Base-by-base conservation (phyloP, 2,113 vertebrate species). In the Oryzias curvinotus region DNA sequence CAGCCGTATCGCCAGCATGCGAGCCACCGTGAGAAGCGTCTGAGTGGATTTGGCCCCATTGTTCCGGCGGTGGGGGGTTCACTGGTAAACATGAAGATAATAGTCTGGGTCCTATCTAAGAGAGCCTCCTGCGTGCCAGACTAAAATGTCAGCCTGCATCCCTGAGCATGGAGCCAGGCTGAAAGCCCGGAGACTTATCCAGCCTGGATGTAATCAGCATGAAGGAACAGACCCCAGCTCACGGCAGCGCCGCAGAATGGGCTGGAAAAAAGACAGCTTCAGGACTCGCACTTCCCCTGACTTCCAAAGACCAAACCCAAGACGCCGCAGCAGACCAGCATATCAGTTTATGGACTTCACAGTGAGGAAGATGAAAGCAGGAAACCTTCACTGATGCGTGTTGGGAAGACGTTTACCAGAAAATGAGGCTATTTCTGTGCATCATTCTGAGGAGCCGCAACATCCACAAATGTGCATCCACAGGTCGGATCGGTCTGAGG, bases 101-200 rank as follows among this genome's bases (percentile, higher is more conserved):
- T 80, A 73, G 72, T 76, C 63, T 71, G 61, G 70, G 80, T 56
- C 64, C 77, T 65, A 61, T 66, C 75, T 70, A 72, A 75, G 77
- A 62, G 62, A 80, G 78, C 62, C 68, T 71, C 26, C 68, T 57
- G 67, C 65, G 65, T 82, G 75, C 79, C 81, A 75, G 65, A 84
- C 78, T 75, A 71, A 82, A 86, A 87, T 86, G 81, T 89, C 88
- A 82, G 57, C 48, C 69, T 62, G 58, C 75, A 80, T 86, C 73
- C 78, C 71, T 42, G 28, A 66, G 60, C 74, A 78, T 45, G 18
- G 15, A n/a, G 71, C 60, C 73, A 56, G 55, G 62, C 68, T 80
- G 78, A 70, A 64, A 77, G 61, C 74, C 73, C 66, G 65, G 63
- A 58, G 82, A 82, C 78, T 88, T 83, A 88, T 88, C 88, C 83